A percentile compares a stretch with the other conserved stretches of the same genome.
Evolutionary conservation across 2,888 invertebrate genomes (phyloP).

Genomic region (Ctenicera cuprea): DNA sequence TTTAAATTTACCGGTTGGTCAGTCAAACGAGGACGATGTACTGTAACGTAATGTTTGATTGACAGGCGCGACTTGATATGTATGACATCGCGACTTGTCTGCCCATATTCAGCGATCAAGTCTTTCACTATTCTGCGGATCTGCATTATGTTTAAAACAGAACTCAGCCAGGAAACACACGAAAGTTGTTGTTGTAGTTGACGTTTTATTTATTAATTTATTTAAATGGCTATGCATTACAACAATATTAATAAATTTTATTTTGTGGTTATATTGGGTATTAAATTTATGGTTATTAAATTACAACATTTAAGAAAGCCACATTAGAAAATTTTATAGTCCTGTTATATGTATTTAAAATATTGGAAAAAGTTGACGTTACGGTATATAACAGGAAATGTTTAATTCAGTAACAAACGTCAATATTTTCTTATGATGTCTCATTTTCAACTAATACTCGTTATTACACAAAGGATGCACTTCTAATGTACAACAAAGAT

Average conservation of each 20-base stretch:
- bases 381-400: not conserved
- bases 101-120: slow-evolving; percentile 48
- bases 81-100: slow-evolving; percentile 56
- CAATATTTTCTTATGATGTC: slow-evolving; percentile 26
- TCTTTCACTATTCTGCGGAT: slow-evolving; percentile 47
- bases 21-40: slow-evolving; percentile 63
- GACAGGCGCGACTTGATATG: slow-evolving; percentile 63
- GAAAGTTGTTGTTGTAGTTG: not conserved
- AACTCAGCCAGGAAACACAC: slow-evolving; percentile 16
- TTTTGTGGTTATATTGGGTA: too few relatives aligned
- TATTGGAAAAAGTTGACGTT: not conserved
- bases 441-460: slow-evolving; percentile 31
- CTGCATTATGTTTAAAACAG: slow-evolving; percentile 42
- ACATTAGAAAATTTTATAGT: too few relatives aligned
- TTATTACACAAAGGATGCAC: slow-evolving; percentile 25
- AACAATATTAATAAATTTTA: too few relatives aligned
- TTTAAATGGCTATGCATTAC: too few relatives aligned
- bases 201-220: too few relatives aligned
- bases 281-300: too few relatives aligned
- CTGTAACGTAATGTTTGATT: slow-evolving; percentile 65
- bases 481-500: slow-evolving; percentile 2
- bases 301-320: too few relatives aligned
- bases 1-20: slow-evolving; percentile 66
- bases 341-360: too few relatives aligned
- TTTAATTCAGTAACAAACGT: slow-evolving; percentile 11